Conservation (phyloP, 2,113 vertebrate species). For the Odobenus rosmarus region DNA sequence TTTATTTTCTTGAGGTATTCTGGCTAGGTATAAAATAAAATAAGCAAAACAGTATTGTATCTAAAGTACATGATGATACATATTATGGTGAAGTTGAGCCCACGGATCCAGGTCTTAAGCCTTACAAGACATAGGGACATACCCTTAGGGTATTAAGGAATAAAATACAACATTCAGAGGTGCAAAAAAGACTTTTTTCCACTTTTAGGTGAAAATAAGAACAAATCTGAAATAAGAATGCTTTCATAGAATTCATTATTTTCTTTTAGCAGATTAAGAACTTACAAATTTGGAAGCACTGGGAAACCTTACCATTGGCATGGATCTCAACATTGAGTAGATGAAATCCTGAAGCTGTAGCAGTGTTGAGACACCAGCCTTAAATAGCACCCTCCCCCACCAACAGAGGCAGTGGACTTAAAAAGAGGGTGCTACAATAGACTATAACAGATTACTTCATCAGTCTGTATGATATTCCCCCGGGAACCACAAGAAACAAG, state of each 20-base stretch:
- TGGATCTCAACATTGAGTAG: not conserved
- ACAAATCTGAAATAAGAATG: not conserved
- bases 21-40: not conserved
- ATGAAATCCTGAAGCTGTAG: not conserved
- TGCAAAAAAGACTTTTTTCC: not conserved
- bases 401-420: not conserved
- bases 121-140: not conserved
- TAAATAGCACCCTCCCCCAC: not conserved
- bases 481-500: not conserved
- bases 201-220: not conserved
- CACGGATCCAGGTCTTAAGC: not conserved
- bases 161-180: not conserved
- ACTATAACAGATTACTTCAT: not conserved
- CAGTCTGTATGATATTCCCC: not conserved
- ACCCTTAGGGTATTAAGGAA: not conserved
- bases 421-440: not conserved
- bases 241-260: not conserved
- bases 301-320: not conserved
- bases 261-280: not conserved
- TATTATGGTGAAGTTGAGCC: not conserved
- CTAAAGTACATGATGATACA: not conserved
- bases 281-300: not conserved
- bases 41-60: not conserved
- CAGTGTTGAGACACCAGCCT: not conserved
- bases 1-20: not conserved